These are phyloP conservation scores for Elysia chlorotica DNA, from an alignment of 1,140 invertebrate species.

Conservation along the genomic window DNA sequence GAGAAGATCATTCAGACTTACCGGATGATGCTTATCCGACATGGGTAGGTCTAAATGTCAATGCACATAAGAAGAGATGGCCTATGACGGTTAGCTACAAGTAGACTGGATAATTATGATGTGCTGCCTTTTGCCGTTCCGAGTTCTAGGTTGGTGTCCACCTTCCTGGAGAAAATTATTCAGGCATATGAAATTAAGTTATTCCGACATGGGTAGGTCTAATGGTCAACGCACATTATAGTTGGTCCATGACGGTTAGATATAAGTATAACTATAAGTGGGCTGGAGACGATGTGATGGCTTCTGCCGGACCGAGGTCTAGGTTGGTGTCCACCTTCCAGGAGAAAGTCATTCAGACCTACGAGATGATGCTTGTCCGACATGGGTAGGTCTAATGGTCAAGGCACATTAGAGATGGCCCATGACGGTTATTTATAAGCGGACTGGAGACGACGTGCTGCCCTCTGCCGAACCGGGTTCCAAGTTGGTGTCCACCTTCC, in stretches of 20 bases:
- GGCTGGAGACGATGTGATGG: no score
- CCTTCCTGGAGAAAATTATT: constrained; percentile 63
- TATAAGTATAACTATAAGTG: no score
- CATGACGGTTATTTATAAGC: no score
- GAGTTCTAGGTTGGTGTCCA: constrained; percentile 53
- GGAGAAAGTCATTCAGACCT: constrained; percentile 64
- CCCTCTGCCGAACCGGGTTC: no score
- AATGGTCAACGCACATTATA: no score
- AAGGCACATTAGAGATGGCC: no score
- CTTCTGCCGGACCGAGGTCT: no score
- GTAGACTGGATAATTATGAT: constrained; percentile 60
- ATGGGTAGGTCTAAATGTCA: constrained; percentile 69
- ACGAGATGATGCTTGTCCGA: constrained; percentile 65
- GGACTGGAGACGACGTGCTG: constrained; percentile 60
- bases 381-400: constrained; percentile 69
- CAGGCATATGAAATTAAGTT: constrained; percentile 66
- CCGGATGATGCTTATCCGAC: constrained; percentile 65
- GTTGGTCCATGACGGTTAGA: no score
- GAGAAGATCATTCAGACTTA: constrained; percentile 64
- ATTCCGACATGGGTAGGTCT: constrained; percentile 67
- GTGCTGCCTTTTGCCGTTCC: no score
- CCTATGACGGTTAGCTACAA: no score
- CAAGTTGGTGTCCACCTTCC: constrained; percentile 59
- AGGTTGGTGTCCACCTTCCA: constrained; percentile 58
- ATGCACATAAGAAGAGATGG: no score